Evolutionary conservation across 2,888 invertebrate species (phyloP), one percentile per base, ranked within the genome.

Genomic region (Drosophila yooni): DNA sequence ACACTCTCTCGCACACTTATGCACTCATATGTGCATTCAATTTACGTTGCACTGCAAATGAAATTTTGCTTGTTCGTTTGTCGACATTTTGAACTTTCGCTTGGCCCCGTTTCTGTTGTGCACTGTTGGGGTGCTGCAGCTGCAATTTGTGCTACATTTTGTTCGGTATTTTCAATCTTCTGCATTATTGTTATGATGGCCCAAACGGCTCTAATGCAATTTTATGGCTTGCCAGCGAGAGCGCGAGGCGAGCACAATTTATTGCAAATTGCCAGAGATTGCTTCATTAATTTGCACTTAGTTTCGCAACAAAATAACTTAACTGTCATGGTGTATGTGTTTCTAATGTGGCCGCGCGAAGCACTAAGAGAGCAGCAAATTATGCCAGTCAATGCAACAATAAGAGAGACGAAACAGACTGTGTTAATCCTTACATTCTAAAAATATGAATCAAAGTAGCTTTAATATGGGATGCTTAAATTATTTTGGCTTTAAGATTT

Each of bases 31-130:
- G 69, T 81, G 74, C 77, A 82, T 84, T 71, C 89, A 87, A 87
- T 90, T 87, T 90, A 89, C 91, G 88, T 84, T 89, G 80, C 85
- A 70, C 88, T 88, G 88, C 67, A 89, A 87, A 91, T 91, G 90
- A 82, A 87, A 89, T 87, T 87, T 89, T 88, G 88, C 83, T 89
- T 89, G 88, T 86, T 86, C 74, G 83, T 83, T 90, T 83, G 74
- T 74, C 84, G 83, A 85, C 86, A 75, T 65, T 85, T 74, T 83
- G 81, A 85, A 90, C 89, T 90, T 87, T 90, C 74, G 65, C 76
- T 81, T 84, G 82, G 70, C 76, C 76, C 81, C 80, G 52, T 87
- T 82, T 63, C 72, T 38, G 46, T 59, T 33, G 50, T 29, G 13
- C 61, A 62, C 27, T 48, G 63, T 40, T 63, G 8, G n/a, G 56